phyloP scores from a whole-genome alignment of 2,797 vertebrate genomes.

The Remorina albescens region DNA sequence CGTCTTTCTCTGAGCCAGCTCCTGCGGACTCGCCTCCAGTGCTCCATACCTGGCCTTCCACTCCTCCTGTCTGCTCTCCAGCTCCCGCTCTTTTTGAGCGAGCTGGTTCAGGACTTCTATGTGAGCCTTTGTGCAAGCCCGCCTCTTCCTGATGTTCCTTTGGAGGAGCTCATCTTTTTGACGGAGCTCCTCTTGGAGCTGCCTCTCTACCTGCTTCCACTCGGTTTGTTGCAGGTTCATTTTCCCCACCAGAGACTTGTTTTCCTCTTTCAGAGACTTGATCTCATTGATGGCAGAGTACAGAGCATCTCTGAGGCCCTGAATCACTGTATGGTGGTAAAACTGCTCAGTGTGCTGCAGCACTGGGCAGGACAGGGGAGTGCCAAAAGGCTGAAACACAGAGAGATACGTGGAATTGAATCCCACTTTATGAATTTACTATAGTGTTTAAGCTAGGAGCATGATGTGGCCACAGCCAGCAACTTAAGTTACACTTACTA shows the following conservation, averaged over 20 bases:
- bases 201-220: background rate
- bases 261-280: slow-evolving; percentile 14
- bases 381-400: background rate
- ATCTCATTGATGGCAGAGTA: slow-evolving; percentile 10
- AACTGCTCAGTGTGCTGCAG: background rate
- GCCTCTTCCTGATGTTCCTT: background rate
- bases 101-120: background rate
- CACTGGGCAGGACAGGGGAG: background rate
- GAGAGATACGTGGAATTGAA: background rate
- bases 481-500: too few species aligned
- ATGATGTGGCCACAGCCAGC: background rate
- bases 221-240: background rate
- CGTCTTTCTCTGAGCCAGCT: background rate
- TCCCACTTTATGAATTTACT: background rate
- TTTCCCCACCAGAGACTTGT: slow-evolving; percentile 17
- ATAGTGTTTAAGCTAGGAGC: background rate
- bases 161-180: background rate
- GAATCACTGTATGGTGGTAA: background rate
- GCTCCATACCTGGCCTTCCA: background rate
- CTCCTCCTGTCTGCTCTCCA: background rate
- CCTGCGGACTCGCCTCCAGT: background rate
- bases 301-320: slow-evolving; percentile 9
- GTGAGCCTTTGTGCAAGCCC: background rate
- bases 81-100: background rate
- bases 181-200: background rate